phyloP scores from a whole-genome alignment of 2,113 vertebrate genomes.

The Muntiacus muntjak region DNA sequence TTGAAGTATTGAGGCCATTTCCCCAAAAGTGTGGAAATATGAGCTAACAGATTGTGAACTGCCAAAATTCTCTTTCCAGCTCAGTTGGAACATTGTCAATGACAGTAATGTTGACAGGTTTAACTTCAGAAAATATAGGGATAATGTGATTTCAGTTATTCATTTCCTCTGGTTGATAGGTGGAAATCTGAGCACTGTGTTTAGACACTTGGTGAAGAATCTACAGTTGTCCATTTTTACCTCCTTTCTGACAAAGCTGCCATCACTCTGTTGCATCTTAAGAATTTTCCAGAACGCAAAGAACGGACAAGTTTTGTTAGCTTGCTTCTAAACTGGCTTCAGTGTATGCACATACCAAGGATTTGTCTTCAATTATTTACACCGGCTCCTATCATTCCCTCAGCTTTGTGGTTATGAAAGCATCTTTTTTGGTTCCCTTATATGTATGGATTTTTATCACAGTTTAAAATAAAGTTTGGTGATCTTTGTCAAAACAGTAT shows the following conservation, averaged over 20 bases:
- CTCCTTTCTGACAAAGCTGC: slow-evolving; percentile 46
- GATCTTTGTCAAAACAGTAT: slow-evolving; percentile 12
- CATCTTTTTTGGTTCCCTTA: neutral
- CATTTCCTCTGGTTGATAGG: slow-evolving; percentile 53
- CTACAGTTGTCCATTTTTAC: slow-evolving; percentile 23
- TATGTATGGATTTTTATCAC: neutral
- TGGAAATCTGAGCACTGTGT: slow-evolving; percentile 27
- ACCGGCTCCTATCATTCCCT: neutral
- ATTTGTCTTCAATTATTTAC: slow-evolving; percentile 48
- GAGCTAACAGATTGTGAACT: slow-evolving; percentile 65
- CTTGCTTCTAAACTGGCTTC: slow-evolving; percentile 31
- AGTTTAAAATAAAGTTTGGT: slow-evolving; percentile 23
- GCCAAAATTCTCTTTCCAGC: slow-evolving; percentile 70
- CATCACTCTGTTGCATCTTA: slow-evolving; percentile 8
- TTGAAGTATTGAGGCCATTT: slow-evolving; percentile 73
- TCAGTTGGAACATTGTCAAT: slow-evolving; percentile 67
- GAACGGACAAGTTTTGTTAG: slow-evolving; percentile 35
- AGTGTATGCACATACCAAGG: neutral
- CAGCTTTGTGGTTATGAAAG: neutral
- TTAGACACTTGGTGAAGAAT: slow-evolving; percentile 17
- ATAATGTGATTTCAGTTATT: slow-evolving; percentile 73
- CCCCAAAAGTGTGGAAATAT: slow-evolving; percentile 63
- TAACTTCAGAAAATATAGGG: slow-evolving; percentile 70
- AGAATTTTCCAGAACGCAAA: slow-evolving; percentile 48
- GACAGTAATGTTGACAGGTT: slow-evolving; percentile 67